Conservation (phyloP, 2,113 vertebrate genomes). For the Campylorhamphus procurvoides region DNA sequence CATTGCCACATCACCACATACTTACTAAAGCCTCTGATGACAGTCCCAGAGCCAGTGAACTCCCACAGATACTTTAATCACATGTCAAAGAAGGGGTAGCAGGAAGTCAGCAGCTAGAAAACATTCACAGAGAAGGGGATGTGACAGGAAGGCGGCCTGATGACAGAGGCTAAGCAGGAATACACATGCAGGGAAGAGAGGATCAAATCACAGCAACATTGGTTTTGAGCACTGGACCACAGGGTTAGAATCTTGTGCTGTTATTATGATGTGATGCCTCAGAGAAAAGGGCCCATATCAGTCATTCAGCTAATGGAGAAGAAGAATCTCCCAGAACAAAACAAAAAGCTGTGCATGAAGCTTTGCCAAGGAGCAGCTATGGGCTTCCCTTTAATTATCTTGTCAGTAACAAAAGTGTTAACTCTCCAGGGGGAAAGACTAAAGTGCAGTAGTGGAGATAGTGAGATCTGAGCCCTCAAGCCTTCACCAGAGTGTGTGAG, state of each 20-base stretch:
- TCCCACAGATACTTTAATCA: background rate
- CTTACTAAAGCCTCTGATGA: background rate
- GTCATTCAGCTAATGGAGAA: rapidly evolving
- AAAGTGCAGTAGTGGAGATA: background rate
- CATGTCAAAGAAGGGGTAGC: background rate
- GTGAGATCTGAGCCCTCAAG: background rate
- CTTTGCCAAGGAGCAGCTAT: background rate
- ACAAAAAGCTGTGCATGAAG: background rate
- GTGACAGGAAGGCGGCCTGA: background rate
- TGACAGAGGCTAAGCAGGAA: background rate
- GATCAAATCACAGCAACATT: background rate
- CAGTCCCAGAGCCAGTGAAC: background rate
- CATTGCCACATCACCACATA: background rate
- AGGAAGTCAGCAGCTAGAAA: background rate
- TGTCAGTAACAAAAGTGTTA: background rate
- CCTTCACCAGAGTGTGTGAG: background rate
- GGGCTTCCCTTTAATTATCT: background rate
- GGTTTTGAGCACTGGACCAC: background rate
- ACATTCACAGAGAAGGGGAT: background rate
- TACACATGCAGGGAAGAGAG: background rate
- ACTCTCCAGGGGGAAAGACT: background rate
- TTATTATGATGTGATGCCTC: background rate
- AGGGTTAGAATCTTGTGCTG: background rate
- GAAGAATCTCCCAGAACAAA: background rate
- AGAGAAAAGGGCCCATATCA: background rate